These are phyloP conservation scores for Planococcus citri DNA, from an alignment of 1,140 invertebrate genomes.

Conservation along the genomic window DNA sequence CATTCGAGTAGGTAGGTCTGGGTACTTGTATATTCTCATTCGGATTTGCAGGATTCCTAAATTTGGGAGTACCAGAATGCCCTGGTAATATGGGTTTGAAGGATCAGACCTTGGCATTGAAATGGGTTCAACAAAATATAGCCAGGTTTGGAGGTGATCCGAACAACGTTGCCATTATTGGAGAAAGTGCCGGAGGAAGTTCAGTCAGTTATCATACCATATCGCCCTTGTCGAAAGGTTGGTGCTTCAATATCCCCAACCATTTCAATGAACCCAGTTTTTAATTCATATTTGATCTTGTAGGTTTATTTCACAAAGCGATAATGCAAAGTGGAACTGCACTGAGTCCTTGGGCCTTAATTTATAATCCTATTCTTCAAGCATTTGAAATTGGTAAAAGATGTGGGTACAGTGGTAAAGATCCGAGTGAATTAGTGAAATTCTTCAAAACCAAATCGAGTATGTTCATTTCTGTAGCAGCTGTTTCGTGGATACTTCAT, in stretches of 20 bases:
- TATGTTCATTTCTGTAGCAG: background rate
- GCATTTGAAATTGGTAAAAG: background rate
- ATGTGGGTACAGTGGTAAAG: background rate
- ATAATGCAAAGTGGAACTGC: constrained; percentile 23
- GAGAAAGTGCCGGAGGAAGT: constrained; percentile 54
- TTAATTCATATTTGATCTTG: too few relatives aligned
- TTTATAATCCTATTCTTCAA: background rate
- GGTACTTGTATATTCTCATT: too few relatives aligned
- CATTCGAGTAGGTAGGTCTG: background rate
- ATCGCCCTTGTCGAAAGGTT: constrained; percentile 38
- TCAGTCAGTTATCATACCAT: constrained; percentile 52
- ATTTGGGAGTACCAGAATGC: constrained; percentile 45
- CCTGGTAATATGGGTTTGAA: constrained; percentile 39
- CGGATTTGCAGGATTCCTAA: constrained; percentile 34
- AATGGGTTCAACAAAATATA: constrained; percentile 62
- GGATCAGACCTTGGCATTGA: constrained; percentile 56
- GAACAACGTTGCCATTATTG: constrained; percentile 50
- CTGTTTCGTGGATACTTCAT: background rate
- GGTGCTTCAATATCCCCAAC: too few relatives aligned
- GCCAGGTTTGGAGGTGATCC: constrained; percentile 60
- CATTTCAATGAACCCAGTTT: too few relatives aligned
- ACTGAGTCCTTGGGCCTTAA: background rate
- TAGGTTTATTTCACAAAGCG: constrained; percentile 24
- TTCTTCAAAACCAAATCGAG: background rate
- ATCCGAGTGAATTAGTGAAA: background rate